phyloP scores from a whole-genome alignment of 2,113 vertebrate genomes.

The Malurus cyaneus region DNA sequence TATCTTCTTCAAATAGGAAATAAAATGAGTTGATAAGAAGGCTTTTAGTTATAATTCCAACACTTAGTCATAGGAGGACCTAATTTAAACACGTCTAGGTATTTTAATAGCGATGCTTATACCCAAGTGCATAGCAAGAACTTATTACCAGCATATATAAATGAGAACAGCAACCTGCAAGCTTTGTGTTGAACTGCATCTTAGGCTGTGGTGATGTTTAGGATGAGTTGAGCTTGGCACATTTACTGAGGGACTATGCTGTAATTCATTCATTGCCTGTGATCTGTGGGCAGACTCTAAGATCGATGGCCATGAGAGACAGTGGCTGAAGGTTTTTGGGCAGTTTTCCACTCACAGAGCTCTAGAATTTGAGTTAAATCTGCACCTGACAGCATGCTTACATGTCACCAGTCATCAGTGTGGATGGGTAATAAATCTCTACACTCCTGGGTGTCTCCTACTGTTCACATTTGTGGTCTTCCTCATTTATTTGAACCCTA shows the following conservation, averaged over 20 bases:
- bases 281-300: not conserved
- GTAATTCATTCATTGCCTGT: not conserved
- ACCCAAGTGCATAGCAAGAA: not conserved
- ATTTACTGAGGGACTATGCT: not conserved
- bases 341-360: not conserved
- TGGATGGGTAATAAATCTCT: not conserved
- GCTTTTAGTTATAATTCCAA: not conserved
- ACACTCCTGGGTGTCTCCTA: not conserved
- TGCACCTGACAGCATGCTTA: not conserved
- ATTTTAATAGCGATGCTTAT: not conserved
- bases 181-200: not conserved
- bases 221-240: not conserved
- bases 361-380: not conserved
- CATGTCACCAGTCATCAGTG: not conserved
- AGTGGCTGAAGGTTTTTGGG: not conserved
- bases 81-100: not conserved
- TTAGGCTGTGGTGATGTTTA: not conserved
- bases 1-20: not conserved
- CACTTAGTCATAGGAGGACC: not conserved
- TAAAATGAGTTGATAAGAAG: not conserved
- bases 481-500: not conserved
- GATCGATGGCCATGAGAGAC: not conserved
- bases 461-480: not conserved
- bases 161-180: not conserved
- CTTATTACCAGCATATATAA: not conserved